Evolutionary conservation across 2,888 invertebrate genomes (phyloP), one percentile per base, ranked within the genome.

Genomic region (Agriopis leucophaearia): DNA sequence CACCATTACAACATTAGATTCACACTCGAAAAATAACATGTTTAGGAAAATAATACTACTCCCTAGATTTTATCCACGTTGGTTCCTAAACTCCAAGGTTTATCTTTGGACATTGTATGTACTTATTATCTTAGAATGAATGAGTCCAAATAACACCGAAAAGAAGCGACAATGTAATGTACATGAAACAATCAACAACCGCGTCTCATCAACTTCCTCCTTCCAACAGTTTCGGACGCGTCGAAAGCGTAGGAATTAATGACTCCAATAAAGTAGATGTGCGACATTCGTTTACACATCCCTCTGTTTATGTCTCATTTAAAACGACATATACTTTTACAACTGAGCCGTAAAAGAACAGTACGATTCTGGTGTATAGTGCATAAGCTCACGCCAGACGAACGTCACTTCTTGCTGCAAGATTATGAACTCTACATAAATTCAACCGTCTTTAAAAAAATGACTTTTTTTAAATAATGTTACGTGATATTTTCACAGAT

Each of bases 301-400:
- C 85, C 88, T 80, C 82, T 91, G 90, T 93, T 93, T 92, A 93
- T 92, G 92, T 92, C 92, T 92, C 92, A 92, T 93, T 94, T 93
- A 92, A 91, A 92, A 85, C 88, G 90, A 89, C 90, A 87, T 91
- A 91, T 88, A 90, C 88, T 91, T 92, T 92, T 92, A 93, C 89
- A 88, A 82, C 85, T 77, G 66, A 71, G 78, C 88, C 90, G 89
- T 93, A 91, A 92, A 93, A 47, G n/a, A 13, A 61, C 64, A 36
- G 56, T 60, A 69, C 42, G 27, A 42, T 51, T 60, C 52, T 60
- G 35, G 36, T 38, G 9, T 18, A 52, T 15, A 56, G 66, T 67
- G n/a, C 15, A 2, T 44, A 36, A 66, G 60, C 15, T 59, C 36
- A 0, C 10, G 51, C 15, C 15, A 12, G 15, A 38, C 5, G 1